Base-by-base conservation (phyloP, 2,888 invertebrate species). In the Sarcophaga carnaria region DNA sequence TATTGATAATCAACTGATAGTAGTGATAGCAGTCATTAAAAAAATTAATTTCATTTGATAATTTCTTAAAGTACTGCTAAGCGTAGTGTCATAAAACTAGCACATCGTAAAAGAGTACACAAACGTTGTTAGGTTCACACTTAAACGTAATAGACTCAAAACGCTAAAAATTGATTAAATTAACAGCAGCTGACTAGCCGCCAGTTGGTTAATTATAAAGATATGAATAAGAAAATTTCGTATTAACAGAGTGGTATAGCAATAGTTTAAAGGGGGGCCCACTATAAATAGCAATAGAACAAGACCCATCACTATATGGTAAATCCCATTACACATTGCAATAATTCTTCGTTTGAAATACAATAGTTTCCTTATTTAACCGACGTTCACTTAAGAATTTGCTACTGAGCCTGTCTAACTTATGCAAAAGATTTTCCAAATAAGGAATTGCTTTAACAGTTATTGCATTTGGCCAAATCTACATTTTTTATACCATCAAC, bases 1-100 rank as follows among this genome's bases (percentile, higher is more conserved):
- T 25, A 63, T 63, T 75, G 63, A 25, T 63, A 64, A 75, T 59
- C 66, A 67, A 76, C 76, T 76, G 76, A 76, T 76, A 66, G 66
- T 27, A 2, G 47, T 25, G 25, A 64, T 22, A 27, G 20, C 64
- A 54, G 27, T 64, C 64, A 76, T 76, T 76, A 49, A 64, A 54
- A 20, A 59, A 62, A 8, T n/a, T 14, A 27, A 27, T 2, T 64
- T 62, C 11, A 22, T 8, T 62, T 72, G 72, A 72, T 72, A 72
- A 72, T 37, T 37, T 37, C 37, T 37, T 37, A 37, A 37, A 10
- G 37, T 37, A 37, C 37, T 37, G 37, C 8, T 10, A 37, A 37
- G 37, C 2, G 22, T 47, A 47, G 20, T 69, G 12, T 67, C 11
- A 67, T 72, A 72, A 20, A 14, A 75, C 54, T 27, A 49, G 8